A percentile compares a stretch with the other conserved stretches of the same genome.
Conservation (phyloP, 1,140 invertebrate species). For the Rhopalosiphum maidis region DNA sequence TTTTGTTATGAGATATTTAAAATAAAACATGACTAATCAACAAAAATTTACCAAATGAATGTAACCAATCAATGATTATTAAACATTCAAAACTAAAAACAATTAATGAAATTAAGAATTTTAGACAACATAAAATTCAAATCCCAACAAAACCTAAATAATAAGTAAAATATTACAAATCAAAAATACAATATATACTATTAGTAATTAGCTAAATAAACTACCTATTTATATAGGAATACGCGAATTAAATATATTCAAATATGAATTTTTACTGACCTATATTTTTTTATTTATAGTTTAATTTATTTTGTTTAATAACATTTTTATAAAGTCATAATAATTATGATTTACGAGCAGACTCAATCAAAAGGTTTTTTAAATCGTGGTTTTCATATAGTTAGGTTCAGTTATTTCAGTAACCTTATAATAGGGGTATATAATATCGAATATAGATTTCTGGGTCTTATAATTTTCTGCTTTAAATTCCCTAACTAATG, state of each 20-base stretch:
- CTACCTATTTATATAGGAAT: background rate
- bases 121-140: background rate
- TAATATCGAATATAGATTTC: background rate
- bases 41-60: conserved; percentile 3
- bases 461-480: background rate
- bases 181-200: background rate
- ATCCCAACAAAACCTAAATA: background rate
- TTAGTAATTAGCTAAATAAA: background rate
- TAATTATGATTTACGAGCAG: background rate
- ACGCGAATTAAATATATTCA: background rate
- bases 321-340: too few relatives aligned
- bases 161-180: background rate
- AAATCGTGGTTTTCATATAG: background rate
- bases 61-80: conserved; percentile 13
- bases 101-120: background rate
- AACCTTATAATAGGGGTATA: background rate
- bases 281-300: background rate
- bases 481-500: background rate
- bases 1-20: background rate
- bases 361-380: background rate
- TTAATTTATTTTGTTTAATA: background rate
- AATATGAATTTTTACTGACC: background rate
- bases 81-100: background rate
- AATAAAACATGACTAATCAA: conserved; percentile 18
- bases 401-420: too few relatives aligned